Evolutionary conservation across 2,888 invertebrate species (phyloP), one percentile per base, ranked within the genome.

Genomic region (Luffia ferchaultella): DNA sequence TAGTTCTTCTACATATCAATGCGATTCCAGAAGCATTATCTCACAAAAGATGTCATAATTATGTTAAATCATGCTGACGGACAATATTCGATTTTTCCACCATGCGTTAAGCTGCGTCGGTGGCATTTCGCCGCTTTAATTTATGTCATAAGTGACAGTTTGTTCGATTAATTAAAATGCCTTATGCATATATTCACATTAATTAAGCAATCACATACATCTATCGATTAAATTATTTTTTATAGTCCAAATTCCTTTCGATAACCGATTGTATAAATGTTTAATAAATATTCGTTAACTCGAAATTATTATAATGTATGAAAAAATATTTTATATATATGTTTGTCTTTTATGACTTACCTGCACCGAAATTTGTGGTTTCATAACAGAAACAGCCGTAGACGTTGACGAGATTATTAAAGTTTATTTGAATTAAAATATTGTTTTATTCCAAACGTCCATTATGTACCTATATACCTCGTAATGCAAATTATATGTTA

Each of bases 351-450:
- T 30, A 12, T 12, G 30, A n/a, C n/a, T n/a, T 30, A 30, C 30
- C 30, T 30, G 30, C 30, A 30, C 30, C 30, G 30, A 30, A 30
- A 7, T 30, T 30, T 30, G 30, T 30, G 30, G 12, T 30, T 30
- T 30, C 5, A 30, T 30, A 12, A 30, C 3, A 30, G 30, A 30
- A 30, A 30, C 30, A 73, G 67, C 60, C 70, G 73, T 80, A 79
- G 73, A 67, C 59, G 73, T 78, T 76, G 68, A 64, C 63, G 70
- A 62, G 68, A 60, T 30, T 73, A 82, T 76, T 80, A 82, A 78
- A 80, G 71, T 76, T 80, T 74, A 73, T 80, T 82, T 79, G 62
- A 74, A 76, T 12, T 7, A 12, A 30, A 30, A 30, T 12, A 30
- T 30, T 30, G 30, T 30, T 30, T 30, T 30, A 30, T 7, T 30